Conservation (phyloP, 2,113 vertebrate genomes). For the Hippocampus mohnikei region DNA sequence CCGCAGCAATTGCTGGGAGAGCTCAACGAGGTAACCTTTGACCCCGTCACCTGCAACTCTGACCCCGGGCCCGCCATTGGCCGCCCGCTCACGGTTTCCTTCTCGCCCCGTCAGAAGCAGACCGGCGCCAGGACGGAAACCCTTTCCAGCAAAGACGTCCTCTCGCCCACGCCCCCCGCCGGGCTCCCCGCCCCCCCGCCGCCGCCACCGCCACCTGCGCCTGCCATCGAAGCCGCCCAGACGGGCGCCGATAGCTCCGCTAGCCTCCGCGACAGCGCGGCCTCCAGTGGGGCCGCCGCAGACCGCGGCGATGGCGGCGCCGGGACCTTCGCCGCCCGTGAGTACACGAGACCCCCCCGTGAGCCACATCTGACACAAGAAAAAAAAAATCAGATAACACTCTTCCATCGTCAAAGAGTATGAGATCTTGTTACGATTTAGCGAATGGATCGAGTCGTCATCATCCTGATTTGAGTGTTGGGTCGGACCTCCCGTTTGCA, state of each 20-base stretch:
- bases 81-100: background rate
- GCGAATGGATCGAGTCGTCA: too few species aligned
- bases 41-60: background rate
- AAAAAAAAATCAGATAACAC: too few species aligned
- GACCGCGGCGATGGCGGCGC: constrained; percentile 60
- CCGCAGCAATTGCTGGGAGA: constrained; percentile 93
- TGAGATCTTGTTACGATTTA: too few species aligned
- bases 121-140: constrained; percentile 69
- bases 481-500: background rate
- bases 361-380: background rate
- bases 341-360: constrained; percentile 15
- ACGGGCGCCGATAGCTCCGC: constrained; percentile 40
- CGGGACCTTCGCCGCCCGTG: constrained; percentile 58
- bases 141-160: constrained; percentile 46
- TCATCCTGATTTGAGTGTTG: too few species aligned
- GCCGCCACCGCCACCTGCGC: constrained; percentile 56
- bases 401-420: too few species aligned
- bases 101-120: constrained; percentile 79
- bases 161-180: constrained; percentile 58
- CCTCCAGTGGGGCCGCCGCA: constrained; percentile 66
- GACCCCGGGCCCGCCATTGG: background rate
- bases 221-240: constrained; percentile 60
- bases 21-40: constrained; percentile 87
- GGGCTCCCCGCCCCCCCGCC: constrained; percentile 64
- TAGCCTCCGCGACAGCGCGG: constrained; percentile 77